A percentile compares a stretch with the other conserved stretches of the same genome.
These are phyloP conservation scores for Strigamia maritima DNA, from an alignment of 2,888 invertebrate species.

Conservation along the genomic window DNA sequence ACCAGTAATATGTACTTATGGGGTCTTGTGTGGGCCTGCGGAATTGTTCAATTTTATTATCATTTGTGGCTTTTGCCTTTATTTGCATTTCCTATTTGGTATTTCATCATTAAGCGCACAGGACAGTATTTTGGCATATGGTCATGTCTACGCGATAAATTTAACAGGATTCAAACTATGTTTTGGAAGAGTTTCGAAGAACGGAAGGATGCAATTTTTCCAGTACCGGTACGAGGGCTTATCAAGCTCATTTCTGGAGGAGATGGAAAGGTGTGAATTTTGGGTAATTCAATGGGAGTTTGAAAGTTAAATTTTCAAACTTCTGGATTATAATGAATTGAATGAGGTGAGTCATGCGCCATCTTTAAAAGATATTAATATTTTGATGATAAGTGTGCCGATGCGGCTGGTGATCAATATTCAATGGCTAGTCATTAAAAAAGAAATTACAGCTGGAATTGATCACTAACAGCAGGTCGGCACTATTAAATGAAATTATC, in stretches of 20 bases:
- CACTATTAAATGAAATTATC: too few relatives aligned
- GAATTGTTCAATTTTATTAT: slow-evolving; percentile 79
- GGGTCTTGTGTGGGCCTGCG: slow-evolving; percentile 71
- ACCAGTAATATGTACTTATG: slow-evolving; percentile 53
- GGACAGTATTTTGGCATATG: slow-evolving; percentile 16
- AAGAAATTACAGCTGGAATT: too few relatives aligned
- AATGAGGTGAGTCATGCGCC: too few relatives aligned
- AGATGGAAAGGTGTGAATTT: slow-evolving; percentile 50
- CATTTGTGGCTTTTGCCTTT: slow-evolving; percentile 77
- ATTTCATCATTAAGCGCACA: slow-evolving; percentile 62
- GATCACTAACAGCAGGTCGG: too few relatives aligned
- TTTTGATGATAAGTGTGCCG: too few relatives aligned
- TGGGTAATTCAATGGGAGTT: too few relatives aligned
- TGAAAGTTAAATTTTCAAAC: too few relatives aligned
- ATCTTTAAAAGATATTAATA: too few relatives aligned
- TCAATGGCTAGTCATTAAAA: too few relatives aligned
- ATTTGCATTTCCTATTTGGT: slow-evolving; percentile 70
- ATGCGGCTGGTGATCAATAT: too few relatives aligned
- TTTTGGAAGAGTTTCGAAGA: slow-evolving; percentile 25
- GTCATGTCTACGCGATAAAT: not conserved
- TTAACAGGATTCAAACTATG: not conserved
- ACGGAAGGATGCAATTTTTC: slow-evolving; percentile 54
- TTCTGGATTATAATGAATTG: too few relatives aligned
- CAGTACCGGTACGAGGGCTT: slow-evolving; percentile 73
- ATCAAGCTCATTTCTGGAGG: slow-evolving; percentile 61